Evolutionary conservation across 2,888 invertebrate species (phyloP), one percentile per base, ranked within the genome.

Genomic region (Sarcophaga subvicina): DNA sequence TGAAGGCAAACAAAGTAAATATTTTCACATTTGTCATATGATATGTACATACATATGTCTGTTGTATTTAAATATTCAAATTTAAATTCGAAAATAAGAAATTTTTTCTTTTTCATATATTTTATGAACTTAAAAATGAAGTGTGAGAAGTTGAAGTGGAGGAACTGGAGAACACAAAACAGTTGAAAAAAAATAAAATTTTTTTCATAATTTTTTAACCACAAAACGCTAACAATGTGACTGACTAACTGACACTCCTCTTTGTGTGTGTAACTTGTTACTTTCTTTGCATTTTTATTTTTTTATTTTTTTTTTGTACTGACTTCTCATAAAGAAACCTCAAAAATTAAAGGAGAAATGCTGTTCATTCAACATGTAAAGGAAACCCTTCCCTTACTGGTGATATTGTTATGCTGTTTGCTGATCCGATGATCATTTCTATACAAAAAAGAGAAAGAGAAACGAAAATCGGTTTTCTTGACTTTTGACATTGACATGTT

Each of bases 401-500:
- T 54, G 49, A 14, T 14, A 14, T 49, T 49, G 12, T 54, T 54
- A 17, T 37, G 10, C 37, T 37, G 14, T 20, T 66, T 71, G 59
- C 10, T 66, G 64, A 77, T 71, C 76, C 27, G 14, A 10, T 69
- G 63, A 82, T 82, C 47, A 82, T 77, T 12, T 70, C 82, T 75
- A 54, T 83, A 54, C 12, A 54, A 49, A 49, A 54, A 14, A 54
- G 12, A 14, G 17, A 14, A 54, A 54, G 54, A 54, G 4, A 54
- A 1, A 54, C 4, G 2, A 54, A 54, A 54, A 54, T 4, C 14
- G 47, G 78, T 83, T 37, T 37, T 10, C 37, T 37, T 83, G 86
- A 83, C 86, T 78, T 83, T 87, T 87, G 83, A 87, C 86, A 87
- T 83, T 87, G 86, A 87, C 78, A 87, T 83, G 78, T 87, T 80